These are phyloP conservation scores for Apodemia zela DNA, from an alignment of 2,888 invertebrate genomes.

Conservation along the genomic window DNA sequence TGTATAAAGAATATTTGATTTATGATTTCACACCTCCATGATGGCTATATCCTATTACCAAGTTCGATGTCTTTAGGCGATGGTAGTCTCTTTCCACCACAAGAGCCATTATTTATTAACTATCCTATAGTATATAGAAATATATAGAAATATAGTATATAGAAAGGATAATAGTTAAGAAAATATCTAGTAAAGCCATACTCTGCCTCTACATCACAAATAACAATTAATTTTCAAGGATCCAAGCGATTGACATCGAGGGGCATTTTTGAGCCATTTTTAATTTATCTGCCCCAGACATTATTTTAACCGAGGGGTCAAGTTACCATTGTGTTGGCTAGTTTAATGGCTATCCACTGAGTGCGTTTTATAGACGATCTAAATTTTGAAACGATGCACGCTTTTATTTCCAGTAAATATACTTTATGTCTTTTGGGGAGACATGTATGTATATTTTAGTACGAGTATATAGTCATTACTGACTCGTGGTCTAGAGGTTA, in stretches of 20 bases:
- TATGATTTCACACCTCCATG: no score
- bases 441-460: not conserved
- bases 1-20: no score
- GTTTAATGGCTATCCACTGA: conserved; percentile 44
- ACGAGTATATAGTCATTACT: no score
- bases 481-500: no score
- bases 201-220: conserved; percentile 1
- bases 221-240: conserved; percentile 7
- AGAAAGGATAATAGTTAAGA: no score
- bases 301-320: conserved; percentile 74
- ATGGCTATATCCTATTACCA: no score
- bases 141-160: no score
- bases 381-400: conserved; percentile 43
- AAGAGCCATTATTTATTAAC: no score
- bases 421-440: not conserved
- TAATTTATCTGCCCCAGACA: conserved; percentile 77
- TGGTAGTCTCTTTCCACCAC: no score
- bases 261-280: conserved; percentile 77
- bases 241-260: conserved; percentile 43
- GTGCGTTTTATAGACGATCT: conserved; percentile 66
- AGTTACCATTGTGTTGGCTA: conserved; percentile 40
- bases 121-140: no score
- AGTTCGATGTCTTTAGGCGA: no score
- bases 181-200: not conserved
- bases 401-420: conserved; percentile 13